Evolutionary conservation across 2,888 invertebrate genomes (phyloP).

Genomic region (Muschampia plurimacula): DNA sequence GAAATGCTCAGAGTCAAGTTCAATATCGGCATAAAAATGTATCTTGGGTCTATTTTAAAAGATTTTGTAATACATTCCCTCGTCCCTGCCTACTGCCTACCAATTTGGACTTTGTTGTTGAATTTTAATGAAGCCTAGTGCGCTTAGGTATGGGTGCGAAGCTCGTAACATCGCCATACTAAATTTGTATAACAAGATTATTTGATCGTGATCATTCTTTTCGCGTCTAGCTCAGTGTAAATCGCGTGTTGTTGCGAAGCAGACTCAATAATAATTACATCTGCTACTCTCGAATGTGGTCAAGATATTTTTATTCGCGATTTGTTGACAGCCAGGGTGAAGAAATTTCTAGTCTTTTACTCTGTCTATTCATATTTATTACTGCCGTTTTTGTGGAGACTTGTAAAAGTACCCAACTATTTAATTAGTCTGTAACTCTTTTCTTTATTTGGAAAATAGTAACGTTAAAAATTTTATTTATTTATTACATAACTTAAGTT

Average conservation of each 20-base stretch:
- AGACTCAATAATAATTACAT: constrained; percentile 43
- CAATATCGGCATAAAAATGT: constrained; percentile 48
- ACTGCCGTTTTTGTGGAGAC: neutral
- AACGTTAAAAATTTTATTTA: neutral
- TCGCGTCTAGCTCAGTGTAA: constrained; percentile 20
- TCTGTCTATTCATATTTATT: neutral
- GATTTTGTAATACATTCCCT: constrained; percentile 37
- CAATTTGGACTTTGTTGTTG: constrained; percentile 25
- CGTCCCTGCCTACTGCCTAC: constrained; percentile 11
- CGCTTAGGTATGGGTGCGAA: constrained; percentile 16
- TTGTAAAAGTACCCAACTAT: neutral
- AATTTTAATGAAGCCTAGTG: constrained; percentile 35
- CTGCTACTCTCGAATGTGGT: constrained; percentile 31
- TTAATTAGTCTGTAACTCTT: neutral
- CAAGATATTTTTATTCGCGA: constrained; percentile 20
- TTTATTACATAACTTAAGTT: too few species aligned
- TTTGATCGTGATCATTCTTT: constrained; percentile 37
- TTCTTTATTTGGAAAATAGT: too few species aligned
- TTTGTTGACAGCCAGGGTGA: constrained; percentile 10
- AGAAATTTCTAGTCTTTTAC: neutral
- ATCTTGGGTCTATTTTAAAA: constrained; percentile 34
- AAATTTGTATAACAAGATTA: constrained; percentile 26
- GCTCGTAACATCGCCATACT: constrained; percentile 32
- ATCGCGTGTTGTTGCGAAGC: constrained; percentile 23
- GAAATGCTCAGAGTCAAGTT: constrained; percentile 50